Conservation (phyloP, 1,140 invertebrate species). For the Bombus consobrinus region DNA sequence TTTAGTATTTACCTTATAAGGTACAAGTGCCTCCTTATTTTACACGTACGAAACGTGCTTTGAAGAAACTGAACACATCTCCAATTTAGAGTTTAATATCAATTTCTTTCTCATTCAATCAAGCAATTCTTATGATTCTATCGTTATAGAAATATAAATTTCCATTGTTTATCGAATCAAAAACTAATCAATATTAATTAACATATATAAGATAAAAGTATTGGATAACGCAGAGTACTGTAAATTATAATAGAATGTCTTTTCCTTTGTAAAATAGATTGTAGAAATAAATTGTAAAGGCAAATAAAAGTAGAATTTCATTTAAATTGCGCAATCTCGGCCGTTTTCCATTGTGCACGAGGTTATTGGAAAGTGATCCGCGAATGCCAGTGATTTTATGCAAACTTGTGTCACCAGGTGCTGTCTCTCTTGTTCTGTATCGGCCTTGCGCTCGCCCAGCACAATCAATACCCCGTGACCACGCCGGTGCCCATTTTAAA, state of each 20-base stretch:
- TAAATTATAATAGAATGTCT: not conserved
- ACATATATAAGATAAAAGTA: too few species aligned
- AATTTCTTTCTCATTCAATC: not conserved
- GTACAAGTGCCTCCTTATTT: not conserved
- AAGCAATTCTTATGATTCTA: too few species aligned
- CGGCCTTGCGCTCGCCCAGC: slow-evolving; percentile 71
- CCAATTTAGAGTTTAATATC: not conserved
- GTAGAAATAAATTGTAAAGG: too few species aligned
- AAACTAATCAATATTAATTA: too few species aligned
- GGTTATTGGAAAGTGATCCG: slow-evolving; percentile 58
- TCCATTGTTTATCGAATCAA: too few species aligned
- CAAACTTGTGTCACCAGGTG: slow-evolving; percentile 68
- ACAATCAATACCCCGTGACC: slow-evolving; percentile 79
- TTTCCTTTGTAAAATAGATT: not conserved
- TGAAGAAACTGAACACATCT: not conserved
- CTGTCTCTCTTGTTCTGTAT: slow-evolving; percentile 68
- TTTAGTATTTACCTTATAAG: too few species aligned
- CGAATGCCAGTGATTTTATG: slow-evolving; percentile 47
- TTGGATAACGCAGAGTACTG: too few species aligned
- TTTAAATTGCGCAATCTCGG: not conserved
- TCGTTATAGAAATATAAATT: too few species aligned
- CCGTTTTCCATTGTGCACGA: slow-evolving; percentile 27
- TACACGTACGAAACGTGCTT: too few species aligned
- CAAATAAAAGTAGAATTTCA: not conserved
- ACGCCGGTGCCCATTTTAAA: slow-evolving; percentile 92